Conservation (phyloP, 30 jellyfish, hydroid and myxozoan species). For the Hydractinia echinata region DNA sequence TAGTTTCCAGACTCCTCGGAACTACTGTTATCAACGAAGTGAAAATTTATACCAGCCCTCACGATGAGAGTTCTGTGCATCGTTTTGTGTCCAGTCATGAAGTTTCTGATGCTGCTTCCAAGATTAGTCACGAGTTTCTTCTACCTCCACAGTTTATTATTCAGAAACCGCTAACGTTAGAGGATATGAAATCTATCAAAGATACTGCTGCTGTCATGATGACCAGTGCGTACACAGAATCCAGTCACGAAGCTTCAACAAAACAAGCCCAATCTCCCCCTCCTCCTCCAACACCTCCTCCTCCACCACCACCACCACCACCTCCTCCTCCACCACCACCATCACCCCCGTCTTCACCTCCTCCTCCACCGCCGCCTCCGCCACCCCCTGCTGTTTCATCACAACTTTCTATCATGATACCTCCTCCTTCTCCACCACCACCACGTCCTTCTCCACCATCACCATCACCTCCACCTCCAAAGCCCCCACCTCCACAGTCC, state of each 20-base stretch:
- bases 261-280: not conserved
- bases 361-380: no score
- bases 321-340: no score
- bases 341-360: no score
- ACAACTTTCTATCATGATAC: no score
- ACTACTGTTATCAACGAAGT: slow-evolving; percentile 20
- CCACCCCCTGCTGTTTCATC: no score
- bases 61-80: slow-evolving; percentile 26
- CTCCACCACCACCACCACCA: not conserved
- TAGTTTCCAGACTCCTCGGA: slow-evolving; percentile 16
- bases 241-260: not conserved
- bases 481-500: not conserved
- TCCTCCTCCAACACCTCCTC: not conserved
- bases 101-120: slow-evolving; percentile 38
- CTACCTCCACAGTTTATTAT: slow-evolving; percentile 30
- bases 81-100: slow-evolving; percentile 33
- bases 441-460: slow-evolving; percentile 5
- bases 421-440: no score
- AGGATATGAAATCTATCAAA: not conserved
- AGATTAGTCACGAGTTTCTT: slow-evolving; percentile 23
- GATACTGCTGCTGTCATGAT: slow-evolving; percentile 18
- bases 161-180: slow-evolving; percentile 2
- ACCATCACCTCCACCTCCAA: slow-evolving; percentile 11
- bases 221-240: slow-evolving; percentile 24
- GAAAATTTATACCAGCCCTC: slow-evolving; percentile 19